Base-by-base conservation (phyloP, 1,140 invertebrate genomes). In the Chelonus insularis region DNA sequence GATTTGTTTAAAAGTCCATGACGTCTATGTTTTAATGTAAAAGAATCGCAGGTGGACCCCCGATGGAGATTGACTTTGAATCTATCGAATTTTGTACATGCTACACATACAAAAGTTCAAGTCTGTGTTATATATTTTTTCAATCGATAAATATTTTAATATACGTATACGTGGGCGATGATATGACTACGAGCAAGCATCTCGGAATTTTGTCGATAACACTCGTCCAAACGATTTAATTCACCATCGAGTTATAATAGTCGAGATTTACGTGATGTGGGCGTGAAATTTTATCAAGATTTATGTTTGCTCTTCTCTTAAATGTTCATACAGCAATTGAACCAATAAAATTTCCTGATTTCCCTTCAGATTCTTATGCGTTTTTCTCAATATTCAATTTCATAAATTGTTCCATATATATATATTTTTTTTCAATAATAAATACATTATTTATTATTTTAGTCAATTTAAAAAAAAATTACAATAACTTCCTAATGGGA, bases 11-110 rank as follows among this genome's bases (percentile, higher is more conserved):
- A 61, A 55, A 61, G 59, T 37, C 41, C 39, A 65, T 60, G 63
- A 54, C 23, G 8, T 48, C 45, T 25, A 48, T 64, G 52, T 63
- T 72, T 69, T 39, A 56, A 63, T 60, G 41, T 32, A 43, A 62
- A 70, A 62, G 60, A 56, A 62, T 65, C 65, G 56, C 70, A 72
- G 71, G 52, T 62, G 68, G 65, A 58, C 64, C 69, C 70, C 71
- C 60, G 39, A 21, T 61, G 48, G 41, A 54, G 51, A 23, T 14
- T 8, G 16, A 37, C 29, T n/a, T 7, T 37, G 32, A 14, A 43
- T 60, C 34, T 34, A 43, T 45, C 9, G 50, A 32, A n/a, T 32
- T 37, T 37, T 12, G 12, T 37, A 37, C 12, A 12, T 11, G 12
- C 12, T 14, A 43, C 18, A 12, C 18, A 21, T 43, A 7, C 12